Evolutionary conservation across 1,140 invertebrate genomes (phyloP), one percentile per base, ranked within the genome.

Genomic region (Musca domestica): DNA sequence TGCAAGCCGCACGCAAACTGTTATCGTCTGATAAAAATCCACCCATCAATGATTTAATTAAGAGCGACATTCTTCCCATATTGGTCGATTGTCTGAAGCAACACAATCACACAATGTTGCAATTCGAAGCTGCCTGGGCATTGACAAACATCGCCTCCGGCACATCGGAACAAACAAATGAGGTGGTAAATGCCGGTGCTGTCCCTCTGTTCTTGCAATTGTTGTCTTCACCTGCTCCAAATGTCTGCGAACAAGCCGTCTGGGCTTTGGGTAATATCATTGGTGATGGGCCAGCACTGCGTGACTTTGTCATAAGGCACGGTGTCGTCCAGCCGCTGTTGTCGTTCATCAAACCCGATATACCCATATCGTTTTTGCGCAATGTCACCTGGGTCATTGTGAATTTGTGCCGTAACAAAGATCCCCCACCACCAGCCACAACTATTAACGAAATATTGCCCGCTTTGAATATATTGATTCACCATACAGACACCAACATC

Each of bases 121-220:
- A 99, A 83, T 99, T 99, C 84, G 98, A 99, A 86, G 95, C 97
- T 69, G 95, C 97, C 15, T 99, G 98, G 98, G 98, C 97, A 56
- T 85, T 99, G 69, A 99, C 98, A 71, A 99, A 99, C 81, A 99
- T 99, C 77, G 98, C 98, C 3, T 98, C 95, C 63, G 98, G 98
- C 63, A 98, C 95, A 52, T 96, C 96, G 0, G 86, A 88, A 73
- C 98, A 99, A 85, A 99, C 98, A 20, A 94, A 97, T 77, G 85
- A 77, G 70, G 96, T 99, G 23, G 96, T 99, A 3, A 86, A 88
- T 71, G 95, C 94, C 52, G 93, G 96, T 74, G 97, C 98, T 66
- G 96, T 99, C 51, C 96, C 97, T 64, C 87, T 95, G 54, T 99
- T 99, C 83, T 84, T 99, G 56, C 88, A 93, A 76, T 86, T 99